These are phyloP conservation scores for Scrobipalpa atriplicella DNA, from an alignment of 2,888 invertebrate species.

Conservation along the genomic window DNA sequence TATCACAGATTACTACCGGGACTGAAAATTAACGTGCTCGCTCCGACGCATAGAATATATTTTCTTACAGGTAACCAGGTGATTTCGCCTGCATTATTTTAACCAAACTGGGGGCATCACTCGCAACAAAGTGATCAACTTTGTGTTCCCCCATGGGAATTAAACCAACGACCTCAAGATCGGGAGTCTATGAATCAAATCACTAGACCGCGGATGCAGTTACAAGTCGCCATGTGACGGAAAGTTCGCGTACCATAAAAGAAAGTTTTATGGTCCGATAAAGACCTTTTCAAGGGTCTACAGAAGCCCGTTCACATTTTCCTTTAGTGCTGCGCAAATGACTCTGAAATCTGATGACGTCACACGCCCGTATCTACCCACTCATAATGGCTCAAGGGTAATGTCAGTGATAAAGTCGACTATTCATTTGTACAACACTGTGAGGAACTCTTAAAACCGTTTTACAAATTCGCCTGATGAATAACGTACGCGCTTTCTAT, in stretches of 20 bases:
- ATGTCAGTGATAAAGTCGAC: background rate
- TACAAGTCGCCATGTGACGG: constrained; percentile 69
- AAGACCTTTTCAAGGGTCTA: constrained; percentile 74
- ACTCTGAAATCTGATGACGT: constrained; percentile 48
- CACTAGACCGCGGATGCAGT: too few relatives aligned
- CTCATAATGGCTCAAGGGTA: background rate
- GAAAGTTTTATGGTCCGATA: constrained; percentile 76
- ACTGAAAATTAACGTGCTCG: too few relatives aligned
- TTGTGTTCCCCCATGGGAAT: too few relatives aligned
- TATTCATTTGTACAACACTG: background rate
- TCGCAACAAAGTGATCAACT: too few relatives aligned
- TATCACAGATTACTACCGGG: too few relatives aligned
- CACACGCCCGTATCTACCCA: constrained; percentile 4
- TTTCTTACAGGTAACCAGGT: too few relatives aligned
- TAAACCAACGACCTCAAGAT: constrained; percentile 39
- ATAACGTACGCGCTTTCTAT: background rate
- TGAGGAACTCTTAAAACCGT: background rate
- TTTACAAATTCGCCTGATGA: background rate
- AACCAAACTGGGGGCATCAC: too few relatives aligned
- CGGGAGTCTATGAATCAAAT: too few relatives aligned
- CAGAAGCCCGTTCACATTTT: constrained; percentile 52
- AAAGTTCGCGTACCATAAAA: constrained; percentile 73
- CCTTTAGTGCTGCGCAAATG: constrained; percentile 50
- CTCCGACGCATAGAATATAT: too few relatives aligned
- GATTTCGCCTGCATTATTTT: too few relatives aligned